Base-by-base conservation (phyloP, 2,888 invertebrate genomes). In the Dynastes hyllus region DNA sequence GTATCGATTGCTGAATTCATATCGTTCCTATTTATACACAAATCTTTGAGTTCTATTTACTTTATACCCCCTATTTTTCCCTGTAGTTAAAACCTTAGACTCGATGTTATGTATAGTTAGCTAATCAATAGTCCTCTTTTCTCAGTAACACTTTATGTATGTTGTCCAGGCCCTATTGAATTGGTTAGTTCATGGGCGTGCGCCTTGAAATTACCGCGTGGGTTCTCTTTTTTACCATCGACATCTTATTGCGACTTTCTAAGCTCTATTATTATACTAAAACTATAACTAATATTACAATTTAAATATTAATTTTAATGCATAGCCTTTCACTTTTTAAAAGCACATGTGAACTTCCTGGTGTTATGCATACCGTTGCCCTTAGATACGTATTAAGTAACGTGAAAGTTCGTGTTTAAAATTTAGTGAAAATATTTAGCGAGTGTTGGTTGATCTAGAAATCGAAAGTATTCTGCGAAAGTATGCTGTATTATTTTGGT, bases 51-150 rank as follows among this genome's bases (percentile, higher is more conserved):
- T 55, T n/a, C 8, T 55, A 55, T 16, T 53, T 79, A 51, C 51
- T 50, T 58, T 22, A 55, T 69, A n/a, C n/a, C 40, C 37, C 22
- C 2, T 40, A 13, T 66, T 66, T 22, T 13, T 40, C 13, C 40
- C 37, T 22, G 9, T 66, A 45, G 11, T 50, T 22, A 16, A 67
- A n/a, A 40, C 8, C n/a, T 51, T 27, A 22, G 6, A 27, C 29
- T 8, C 50, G 9, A 50, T 27, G 63, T 67, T 78, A 11, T 80
- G 80, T 78, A 69, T 70, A 78, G 78, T 80, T 76, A 77, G 83
- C 84, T 85, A 87, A 87, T 87, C 87, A 85, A 87, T 87, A 87
- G 85, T 86, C 85, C 84, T 86, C 69, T 69, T 27, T 50, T 27
- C n/a, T 29, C 11, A 8, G 86, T 85, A 86, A 86, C 86, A 87